A percentile compares a stretch with the other conserved stretches of the same genome.
Conservation (phyloP, 1,140 invertebrate species). For the Zophobas atratus region DNA sequence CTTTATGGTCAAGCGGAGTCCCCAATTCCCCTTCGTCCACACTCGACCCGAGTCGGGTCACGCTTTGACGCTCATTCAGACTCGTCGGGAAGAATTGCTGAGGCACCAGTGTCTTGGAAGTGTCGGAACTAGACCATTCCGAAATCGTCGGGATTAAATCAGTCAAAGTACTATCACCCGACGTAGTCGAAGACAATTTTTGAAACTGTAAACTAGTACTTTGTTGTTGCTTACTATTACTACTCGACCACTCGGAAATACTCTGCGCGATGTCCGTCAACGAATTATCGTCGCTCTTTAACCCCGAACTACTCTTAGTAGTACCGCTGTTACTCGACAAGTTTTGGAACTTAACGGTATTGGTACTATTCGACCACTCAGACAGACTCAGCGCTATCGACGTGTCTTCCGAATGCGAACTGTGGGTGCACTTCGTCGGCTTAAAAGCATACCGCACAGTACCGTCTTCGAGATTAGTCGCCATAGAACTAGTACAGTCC, state of each 20-base stretch:
- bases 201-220: conserved; percentile 63
- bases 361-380: conserved; percentile 88
- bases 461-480: conserved; percentile 80
- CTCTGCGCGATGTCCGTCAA: conserved; percentile 73
- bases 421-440: conserved; percentile 81
- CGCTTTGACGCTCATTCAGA: conserved; percentile 47
- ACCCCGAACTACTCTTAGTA: conserved; percentile 71
- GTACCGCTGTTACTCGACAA: conserved; percentile 79
- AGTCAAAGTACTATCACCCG: conserved; percentile 65
- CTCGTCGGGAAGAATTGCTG: conserved; percentile 57
- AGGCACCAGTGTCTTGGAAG: conserved; percentile 58
- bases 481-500: conserved; percentile 72
- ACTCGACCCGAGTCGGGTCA: conserved; percentile 61
- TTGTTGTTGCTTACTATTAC: conserved; percentile 66
- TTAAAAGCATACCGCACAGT: conserved; percentile 84
- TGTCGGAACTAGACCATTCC: conserved; percentile 67
- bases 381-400: conserved; percentile 87
- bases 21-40: conserved; percentile 61
- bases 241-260: conserved; percentile 75
- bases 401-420: conserved; percentile 87
- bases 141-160: conserved; percentile 65
- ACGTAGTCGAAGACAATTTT: conserved; percentile 64
- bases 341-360: conserved; percentile 83
- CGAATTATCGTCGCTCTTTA: conserved; percentile 73
- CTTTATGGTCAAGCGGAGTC: conserved; percentile 53